Evolutionary conservation across 2,888 invertebrate species (phyloP), one percentile per base, ranked within the genome.

Genomic region (Amphipyra berbera): DNA sequence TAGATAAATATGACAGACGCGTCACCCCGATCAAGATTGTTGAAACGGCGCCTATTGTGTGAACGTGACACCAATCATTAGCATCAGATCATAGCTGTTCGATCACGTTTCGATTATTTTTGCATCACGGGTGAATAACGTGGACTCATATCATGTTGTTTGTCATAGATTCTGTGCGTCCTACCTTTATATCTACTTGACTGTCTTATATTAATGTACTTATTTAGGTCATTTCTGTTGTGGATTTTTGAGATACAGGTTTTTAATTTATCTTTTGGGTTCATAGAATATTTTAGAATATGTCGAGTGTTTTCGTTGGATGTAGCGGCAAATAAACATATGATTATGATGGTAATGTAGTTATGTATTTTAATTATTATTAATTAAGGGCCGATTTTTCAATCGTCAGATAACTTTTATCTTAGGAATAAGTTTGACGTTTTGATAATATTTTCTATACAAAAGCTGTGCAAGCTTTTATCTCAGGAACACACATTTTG

Each of bases 21-120:
- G 61, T 60, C 64, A 68, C 58, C 57, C 54, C 27, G 73, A 78
- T 78, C 71, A 79, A 76, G 69, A 82, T 74, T 67, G 68, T 68
- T 57, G 37, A 49, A 41, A 55, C 63, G 77, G 76, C 83, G 76
- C 76, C 77, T 80, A 76, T 76, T 68, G 73, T 68, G 38, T 53
- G 59, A 65, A 75, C 76, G 80, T 84, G 82, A 77, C 73, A 58
- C 53, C 50, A 54, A 62, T 64, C 54, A 79, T 81, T 75, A 69
- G 64, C 67, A 74, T 76, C 54, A 61, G 52, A 74, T 63, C 58
- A 59, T 53, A 70, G 57, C 40, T 74, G 65, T 79, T 67, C 57
- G 59, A 65, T 68, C 69, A 76, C 79, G 70, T 76, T 69, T 70
- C 48, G 63, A 67, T 66, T 63, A 67, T 61, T 59, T 79, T 73